phyloP scores from a whole-genome alignment of 2,888 invertebrate species.

The Actias luna region DNA sequence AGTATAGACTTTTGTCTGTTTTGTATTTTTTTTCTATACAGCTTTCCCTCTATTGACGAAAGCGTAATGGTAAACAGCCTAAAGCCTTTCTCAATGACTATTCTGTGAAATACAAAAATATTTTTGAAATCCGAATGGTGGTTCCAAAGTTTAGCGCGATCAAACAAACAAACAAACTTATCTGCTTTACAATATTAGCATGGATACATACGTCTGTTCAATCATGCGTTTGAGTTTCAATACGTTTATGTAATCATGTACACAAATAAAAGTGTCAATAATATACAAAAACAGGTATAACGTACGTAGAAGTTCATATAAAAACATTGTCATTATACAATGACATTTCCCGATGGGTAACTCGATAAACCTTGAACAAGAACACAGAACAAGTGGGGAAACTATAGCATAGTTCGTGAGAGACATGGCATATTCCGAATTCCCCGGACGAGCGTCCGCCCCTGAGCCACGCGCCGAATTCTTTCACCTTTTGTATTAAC shows the following conservation, averaged over 20 bases:
- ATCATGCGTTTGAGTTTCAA: not conserved
- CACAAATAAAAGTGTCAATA: not conserved
- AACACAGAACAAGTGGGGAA: constrained; percentile 27
- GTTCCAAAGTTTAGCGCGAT: too few species aligned
- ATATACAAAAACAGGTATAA: not conserved
- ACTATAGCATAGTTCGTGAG: constrained; percentile 7
- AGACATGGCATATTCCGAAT: constrained; percentile 11
- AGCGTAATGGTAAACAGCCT: too few species aligned
- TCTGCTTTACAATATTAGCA: too few species aligned
- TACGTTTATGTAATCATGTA: not conserved
- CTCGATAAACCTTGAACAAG: constrained; percentile 15
- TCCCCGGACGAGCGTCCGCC: constrained; percentile 4
- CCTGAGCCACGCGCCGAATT: constrained; percentile 5
- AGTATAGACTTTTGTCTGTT: too few species aligned
- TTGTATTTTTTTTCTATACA: too few species aligned
- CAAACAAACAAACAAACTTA: too few species aligned
- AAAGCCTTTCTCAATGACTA: too few species aligned
- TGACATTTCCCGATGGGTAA: constrained; percentile 4
- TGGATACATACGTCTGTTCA: too few species aligned
- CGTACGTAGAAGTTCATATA: not conserved
- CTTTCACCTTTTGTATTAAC: constrained; percentile 31
- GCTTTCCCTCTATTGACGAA: too few species aligned
- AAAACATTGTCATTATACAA: not conserved
- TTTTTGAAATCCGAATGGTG: too few species aligned
- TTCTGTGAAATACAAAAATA: too few species aligned